A percentile compares a stretch with the other conserved stretches of the same genome.
phyloP scores from a whole-genome alignment of 2,888 invertebrate species.

The Odontocerum albicorne region DNA sequence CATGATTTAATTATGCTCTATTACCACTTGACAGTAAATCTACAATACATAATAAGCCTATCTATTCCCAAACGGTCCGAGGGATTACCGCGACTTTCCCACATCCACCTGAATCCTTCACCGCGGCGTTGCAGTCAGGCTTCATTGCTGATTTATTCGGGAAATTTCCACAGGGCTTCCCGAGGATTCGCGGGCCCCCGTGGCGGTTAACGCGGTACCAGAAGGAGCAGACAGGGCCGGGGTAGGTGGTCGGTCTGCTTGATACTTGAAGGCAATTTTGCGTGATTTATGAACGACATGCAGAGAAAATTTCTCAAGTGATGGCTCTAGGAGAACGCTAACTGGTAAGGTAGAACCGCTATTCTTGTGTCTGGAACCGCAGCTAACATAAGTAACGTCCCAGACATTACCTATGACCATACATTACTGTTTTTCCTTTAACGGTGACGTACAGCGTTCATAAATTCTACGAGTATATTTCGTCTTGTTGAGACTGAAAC shows the following conservation, averaged over 20 bases:
- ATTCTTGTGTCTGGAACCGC: constrained; percentile 5
- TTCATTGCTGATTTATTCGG: constrained; percentile 10
- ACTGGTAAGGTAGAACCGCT: neutral
- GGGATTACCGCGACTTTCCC: neutral
- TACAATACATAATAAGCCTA: neutral
- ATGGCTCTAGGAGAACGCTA: neutral
- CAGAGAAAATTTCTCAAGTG: constrained; percentile 4
- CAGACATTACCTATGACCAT: too few species aligned
- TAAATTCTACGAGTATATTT: too few species aligned
- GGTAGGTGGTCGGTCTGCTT: too few species aligned
- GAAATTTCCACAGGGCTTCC: constrained; percentile 1
- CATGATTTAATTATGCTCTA: too few species aligned
- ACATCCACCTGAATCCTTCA: neutral
- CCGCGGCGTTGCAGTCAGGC: constrained; percentile 1
- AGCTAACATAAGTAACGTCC: too few species aligned
- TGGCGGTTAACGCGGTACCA: neutral
- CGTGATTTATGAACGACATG: constrained; percentile 15
- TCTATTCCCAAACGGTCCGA: neutral
- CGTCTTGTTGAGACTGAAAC: too few species aligned
- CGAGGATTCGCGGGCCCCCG: constrained; percentile 1
- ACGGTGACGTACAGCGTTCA: too few species aligned
- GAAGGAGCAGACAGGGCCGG: too few species aligned
- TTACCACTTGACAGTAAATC: neutral
- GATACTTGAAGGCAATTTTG: constrained; percentile 14
- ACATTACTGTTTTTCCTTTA: too few species aligned